phyloP scores from a whole-genome alignment of 2,113 vertebrate species.

The Seriola aureovittata region DNA sequence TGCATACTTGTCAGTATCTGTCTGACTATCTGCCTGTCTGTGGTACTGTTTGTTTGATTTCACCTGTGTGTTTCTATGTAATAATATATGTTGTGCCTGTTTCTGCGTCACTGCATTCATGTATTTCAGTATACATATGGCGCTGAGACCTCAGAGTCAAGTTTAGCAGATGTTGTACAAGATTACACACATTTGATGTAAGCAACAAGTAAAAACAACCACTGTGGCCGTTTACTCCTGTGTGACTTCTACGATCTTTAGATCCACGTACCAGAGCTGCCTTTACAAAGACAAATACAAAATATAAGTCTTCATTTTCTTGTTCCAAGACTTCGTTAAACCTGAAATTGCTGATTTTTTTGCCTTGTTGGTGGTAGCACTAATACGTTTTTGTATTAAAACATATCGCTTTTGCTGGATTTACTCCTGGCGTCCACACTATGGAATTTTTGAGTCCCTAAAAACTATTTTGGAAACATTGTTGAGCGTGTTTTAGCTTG shows the following conservation, averaged over 20 bases:
- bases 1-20: background rate
- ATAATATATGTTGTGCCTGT: background rate
- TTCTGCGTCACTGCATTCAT: background rate
- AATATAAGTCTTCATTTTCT: no score
- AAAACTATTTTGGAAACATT: no score
- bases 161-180: slow-evolving; percentile 34
- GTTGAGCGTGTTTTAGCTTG: no score
- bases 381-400: no score
- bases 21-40: background rate
- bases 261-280: background rate
- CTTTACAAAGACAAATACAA: no score
- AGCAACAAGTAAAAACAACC: background rate
- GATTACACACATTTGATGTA: background rate
- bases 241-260: background rate
- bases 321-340: no score
- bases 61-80: background rate
- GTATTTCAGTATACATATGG: background rate
- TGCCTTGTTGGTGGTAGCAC: no score
- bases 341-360: no score
- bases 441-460: no score
- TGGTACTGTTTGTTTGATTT: background rate
- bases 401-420: no score
- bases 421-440: no score
- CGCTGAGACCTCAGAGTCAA: background rate
- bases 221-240: background rate